phyloP scores from a whole-genome alignment of 2,888 invertebrate species.

The Athalia circularis region DNA sequence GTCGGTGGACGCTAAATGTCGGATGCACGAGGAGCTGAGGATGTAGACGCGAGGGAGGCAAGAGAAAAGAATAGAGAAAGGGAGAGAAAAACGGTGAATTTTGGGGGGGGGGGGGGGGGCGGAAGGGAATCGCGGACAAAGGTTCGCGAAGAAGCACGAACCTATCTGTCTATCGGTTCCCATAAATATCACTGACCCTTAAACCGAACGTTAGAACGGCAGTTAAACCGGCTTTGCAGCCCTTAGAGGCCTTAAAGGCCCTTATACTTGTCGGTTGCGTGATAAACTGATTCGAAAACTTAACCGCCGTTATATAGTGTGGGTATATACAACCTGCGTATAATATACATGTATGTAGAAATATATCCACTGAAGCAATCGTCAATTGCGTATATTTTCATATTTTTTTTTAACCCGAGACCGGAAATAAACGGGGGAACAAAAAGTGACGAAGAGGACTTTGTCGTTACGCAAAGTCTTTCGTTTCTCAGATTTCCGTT shows the following conservation, averaged over 20 bases:
- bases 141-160: slow-evolving; percentile 19
- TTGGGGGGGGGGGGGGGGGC: slow-evolving; percentile 13
- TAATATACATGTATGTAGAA: not conserved
- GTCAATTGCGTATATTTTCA: not conserved
- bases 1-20: not conserved
- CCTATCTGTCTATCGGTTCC: slow-evolving; percentile 41
- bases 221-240: slow-evolving; percentile 54
- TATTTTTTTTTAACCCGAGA: no score
- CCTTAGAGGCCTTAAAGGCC: slow-evolving; percentile 49
- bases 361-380: not conserved
- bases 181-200: slow-evolving; percentile 46
- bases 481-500: no score
- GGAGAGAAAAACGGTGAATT: slow-evolving; percentile 1
- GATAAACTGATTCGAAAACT: slow-evolving; percentile 45
- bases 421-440: no score
- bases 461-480: no score
- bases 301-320: not conserved
- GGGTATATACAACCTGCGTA: not conserved
- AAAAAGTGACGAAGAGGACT: no score
- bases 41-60: not conserved
- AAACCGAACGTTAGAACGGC: slow-evolving; percentile 49
- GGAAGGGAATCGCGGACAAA: slow-evolving; percentile 40
- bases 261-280: slow-evolving; percentile 42
- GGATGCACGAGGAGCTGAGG: not conserved
- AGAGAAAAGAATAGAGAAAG: not conserved